Evolutionary conservation across 2,888 invertebrate species (phyloP).

Genomic region (Danaus chrysippus): DNA sequence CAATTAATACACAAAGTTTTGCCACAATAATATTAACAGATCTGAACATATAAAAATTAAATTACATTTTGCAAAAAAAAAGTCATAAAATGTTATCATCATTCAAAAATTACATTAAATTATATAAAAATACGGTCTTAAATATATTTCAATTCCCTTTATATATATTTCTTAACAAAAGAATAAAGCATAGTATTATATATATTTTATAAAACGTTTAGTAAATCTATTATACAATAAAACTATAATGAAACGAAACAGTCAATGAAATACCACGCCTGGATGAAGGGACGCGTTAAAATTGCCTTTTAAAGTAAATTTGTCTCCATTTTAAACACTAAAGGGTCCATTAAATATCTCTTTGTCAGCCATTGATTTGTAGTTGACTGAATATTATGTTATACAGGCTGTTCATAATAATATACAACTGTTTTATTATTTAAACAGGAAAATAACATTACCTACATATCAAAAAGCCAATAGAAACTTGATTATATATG

Average conservation of each 20-base stretch:
- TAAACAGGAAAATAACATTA: background rate
- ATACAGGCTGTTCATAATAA: constrained; percentile 47
- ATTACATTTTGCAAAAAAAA: too few species aligned
- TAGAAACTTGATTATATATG: background rate
- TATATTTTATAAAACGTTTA: constrained; percentile 6
- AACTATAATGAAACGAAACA: constrained; percentile 24
- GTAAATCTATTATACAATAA: constrained; percentile 25
- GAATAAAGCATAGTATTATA: background rate
- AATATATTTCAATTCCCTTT: constrained; percentile 1
- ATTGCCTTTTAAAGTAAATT: constrained; percentile 68
- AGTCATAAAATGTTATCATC: too few species aligned
- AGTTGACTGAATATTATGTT: constrained; percentile 47
- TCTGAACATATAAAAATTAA: too few species aligned
- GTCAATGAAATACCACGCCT: constrained; percentile 44
- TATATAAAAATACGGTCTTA: background rate
- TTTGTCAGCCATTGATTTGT: constrained; percentile 69
- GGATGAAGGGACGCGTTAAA: constrained; percentile 45
- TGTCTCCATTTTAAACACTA: constrained; percentile 69
- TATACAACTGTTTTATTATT: constrained; percentile 2
- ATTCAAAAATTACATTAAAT: too few species aligned
- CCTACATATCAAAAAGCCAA: background rate
- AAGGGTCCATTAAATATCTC: constrained; percentile 63
- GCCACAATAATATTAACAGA: too few species aligned
- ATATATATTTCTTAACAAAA: background rate
- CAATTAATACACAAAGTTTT: too few species aligned